These are phyloP conservation scores for Lophotriccus pileatus DNA, from an alignment of 2,797 vertebrate species.

Conservation along the genomic window DNA sequence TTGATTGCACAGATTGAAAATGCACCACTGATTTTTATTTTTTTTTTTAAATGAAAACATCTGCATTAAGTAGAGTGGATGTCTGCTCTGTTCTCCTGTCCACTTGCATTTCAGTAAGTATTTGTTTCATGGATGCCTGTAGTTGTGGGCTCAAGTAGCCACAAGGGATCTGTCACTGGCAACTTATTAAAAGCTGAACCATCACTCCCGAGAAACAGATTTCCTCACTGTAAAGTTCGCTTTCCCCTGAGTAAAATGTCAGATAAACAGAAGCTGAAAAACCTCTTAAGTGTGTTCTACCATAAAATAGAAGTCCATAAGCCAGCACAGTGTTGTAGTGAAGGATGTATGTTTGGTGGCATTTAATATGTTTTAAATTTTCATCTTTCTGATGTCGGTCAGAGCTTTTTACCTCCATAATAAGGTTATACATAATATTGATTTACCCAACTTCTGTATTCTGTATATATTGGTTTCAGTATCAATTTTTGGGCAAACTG, in stretches of 20 bases:
- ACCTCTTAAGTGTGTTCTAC: constrained; percentile 19
- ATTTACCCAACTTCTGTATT: background rate
- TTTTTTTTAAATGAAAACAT: background rate
- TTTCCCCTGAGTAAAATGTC: constrained; percentile 67
- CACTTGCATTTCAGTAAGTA: constrained; percentile 32
- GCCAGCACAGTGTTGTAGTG: background rate
- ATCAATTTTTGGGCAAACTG: background rate
- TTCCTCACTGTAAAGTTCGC: constrained; percentile 50
- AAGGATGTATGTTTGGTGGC: background rate
- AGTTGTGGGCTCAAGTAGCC: constrained; percentile 41
- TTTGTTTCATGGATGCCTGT: constrained; percentile 61
- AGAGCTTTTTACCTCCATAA: background rate
- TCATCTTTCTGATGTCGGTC: background rate
- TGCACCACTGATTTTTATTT: background rate
- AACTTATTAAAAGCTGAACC: constrained; percentile 66
- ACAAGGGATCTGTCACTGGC: constrained; percentile 70
- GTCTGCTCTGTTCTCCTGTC: background rate
- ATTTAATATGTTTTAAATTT: background rate
- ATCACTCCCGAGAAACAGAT: constrained; percentile 73
- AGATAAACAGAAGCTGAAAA: constrained; percentile 65
- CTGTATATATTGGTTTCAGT: background rate
- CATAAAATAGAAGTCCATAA: background rate
- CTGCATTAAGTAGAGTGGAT: background rate
- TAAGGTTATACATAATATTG: background rate
- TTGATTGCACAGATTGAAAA: constrained; percentile 27